Base-by-base conservation (phyloP, 2,113 vertebrate species). In the Scomber scombrus region DNA sequence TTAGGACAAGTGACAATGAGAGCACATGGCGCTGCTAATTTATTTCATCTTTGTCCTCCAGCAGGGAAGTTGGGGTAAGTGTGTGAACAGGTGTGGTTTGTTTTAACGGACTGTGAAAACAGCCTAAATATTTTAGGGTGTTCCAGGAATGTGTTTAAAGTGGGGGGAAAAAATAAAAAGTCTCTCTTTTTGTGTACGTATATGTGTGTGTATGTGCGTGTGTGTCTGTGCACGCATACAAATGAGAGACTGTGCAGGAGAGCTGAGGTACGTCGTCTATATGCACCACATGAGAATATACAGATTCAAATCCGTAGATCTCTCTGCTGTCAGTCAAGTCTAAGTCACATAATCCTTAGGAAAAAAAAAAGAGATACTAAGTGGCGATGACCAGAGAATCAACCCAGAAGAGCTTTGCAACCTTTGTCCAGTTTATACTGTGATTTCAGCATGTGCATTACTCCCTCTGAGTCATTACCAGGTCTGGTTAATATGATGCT, bases 61-160 rank as follows among this genome's bases (percentile, higher is more conserved):
- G 58, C 18, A 56, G 73, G 78, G 56, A 62, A 73, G 21, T 56
- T 71, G 64, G 14, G 56, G 45, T 45, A 8, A 46, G 61, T 18
- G 34, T 45, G 40, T 54, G 52, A 80, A 60, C 14, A 18, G 71
- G 63, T 68, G 71, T 29, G 57, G 31, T 67, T 88, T 84, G 69
- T 62, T 64, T 2, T 57, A 84, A 61, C 79, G 74, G 34, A 72
- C 78, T 84, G 66, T 67, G 60, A 84, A 78, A 86, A 90, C 72
- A 71, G 12, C 5, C 19, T 85, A 73, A 77, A 88, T 85, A 88
- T 86, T 92, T 89, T 21, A 86, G 29, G 34, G 9, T 75, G 64
- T 84, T 51, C 55, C 15, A 66, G 82, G 50, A 57, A 84, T 87
- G 80, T 84, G 52, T 77, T 84, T 70, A 75, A 88, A 86, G 21